Evolutionary conservation across 2,797 vertebrate genomes (phyloP).

Genomic region (Ambastaia sidthimunki): DNA sequence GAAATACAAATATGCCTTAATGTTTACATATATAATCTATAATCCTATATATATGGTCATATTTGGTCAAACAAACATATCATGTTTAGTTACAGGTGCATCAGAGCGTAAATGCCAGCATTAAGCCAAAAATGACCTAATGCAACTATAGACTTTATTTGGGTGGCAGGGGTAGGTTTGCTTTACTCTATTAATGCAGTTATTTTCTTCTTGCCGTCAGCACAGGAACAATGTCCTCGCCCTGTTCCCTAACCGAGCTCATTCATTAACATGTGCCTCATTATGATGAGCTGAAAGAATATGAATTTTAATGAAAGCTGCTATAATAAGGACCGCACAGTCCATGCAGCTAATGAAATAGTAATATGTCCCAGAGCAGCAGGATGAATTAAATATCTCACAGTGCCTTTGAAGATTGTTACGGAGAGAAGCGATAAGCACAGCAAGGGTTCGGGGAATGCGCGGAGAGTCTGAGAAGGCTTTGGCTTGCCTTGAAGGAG

Average conservation of each 20-base stretch:
- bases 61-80: background rate
- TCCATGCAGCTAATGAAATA: conserved; percentile 57
- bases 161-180: background rate
- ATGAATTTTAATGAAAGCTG: conserved; percentile 57
- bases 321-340: conserved; percentile 54
- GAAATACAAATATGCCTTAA: no score
- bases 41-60: no score
- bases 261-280: conserved; percentile 49
- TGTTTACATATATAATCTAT: no score
- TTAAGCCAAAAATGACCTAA: background rate
- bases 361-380: conserved; percentile 50
- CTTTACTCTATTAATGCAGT: conserved; percentile 5
- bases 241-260: conserved; percentile 24
- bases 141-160: background rate
- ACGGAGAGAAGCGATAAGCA: conserved; percentile 54
- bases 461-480: conserved; percentile 53
- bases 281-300: conserved; percentile 45
- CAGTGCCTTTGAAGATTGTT: conserved; percentile 60
- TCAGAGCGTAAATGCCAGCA: background rate
- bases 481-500: conserved; percentile 56
- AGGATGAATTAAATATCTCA: conserved; percentile 54
- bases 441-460: conserved; percentile 61
- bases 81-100: background rate
- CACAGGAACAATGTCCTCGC: conserved; percentile 16
- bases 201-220: conserved; percentile 21